These are phyloP conservation scores for Bradysia coprophila DNA, from an alignment of 1,140 invertebrate species.

Conservation along the genomic window DNA sequence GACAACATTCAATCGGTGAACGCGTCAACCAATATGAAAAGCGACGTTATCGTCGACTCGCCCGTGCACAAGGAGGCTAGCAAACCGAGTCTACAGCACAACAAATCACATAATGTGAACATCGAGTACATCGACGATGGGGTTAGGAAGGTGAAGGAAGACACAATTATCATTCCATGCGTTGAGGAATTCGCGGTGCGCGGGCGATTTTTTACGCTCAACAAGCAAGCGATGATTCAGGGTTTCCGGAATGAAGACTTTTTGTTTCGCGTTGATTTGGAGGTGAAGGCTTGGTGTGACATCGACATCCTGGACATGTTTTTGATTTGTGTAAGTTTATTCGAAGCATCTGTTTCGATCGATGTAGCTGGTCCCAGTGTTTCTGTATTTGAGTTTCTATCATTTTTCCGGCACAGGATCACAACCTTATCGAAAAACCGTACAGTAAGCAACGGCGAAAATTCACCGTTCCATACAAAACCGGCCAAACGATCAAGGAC, in stretches of 20 bases:
- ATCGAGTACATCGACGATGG: constrained; percentile 19
- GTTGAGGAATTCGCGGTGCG: constrained; percentile 15
- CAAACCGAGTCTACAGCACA: neutral
- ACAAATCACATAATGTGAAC: constrained; percentile 9
- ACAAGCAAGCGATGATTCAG: constrained; percentile 13
- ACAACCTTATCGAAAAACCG: constrained; percentile 1
- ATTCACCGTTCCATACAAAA: neutral
- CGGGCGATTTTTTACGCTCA: constrained; percentile 17
- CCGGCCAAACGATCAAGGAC: neutral
- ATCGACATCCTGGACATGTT: constrained; percentile 22
- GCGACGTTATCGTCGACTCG: neutral
- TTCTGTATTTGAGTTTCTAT: neutral
- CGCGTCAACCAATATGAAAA: neutral
- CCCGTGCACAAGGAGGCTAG: neutral
- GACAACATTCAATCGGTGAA: constrained; percentile 5
- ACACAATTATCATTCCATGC: constrained; percentile 13
- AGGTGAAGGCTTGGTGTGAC: constrained; percentile 14
- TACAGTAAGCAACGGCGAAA: constrained; percentile 5
- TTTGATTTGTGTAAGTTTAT: constrained; percentile 22
- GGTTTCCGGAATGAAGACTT: constrained; percentile 21
- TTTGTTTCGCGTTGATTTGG: constrained; percentile 15
- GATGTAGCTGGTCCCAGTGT: too few relatives aligned
- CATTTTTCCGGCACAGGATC: neutral
- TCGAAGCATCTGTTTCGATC: neutral
- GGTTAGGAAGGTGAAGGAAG: constrained; percentile 18